Conservation (phyloP, 2,797 vertebrate species). For the Cirrhinus molitorella region DNA sequence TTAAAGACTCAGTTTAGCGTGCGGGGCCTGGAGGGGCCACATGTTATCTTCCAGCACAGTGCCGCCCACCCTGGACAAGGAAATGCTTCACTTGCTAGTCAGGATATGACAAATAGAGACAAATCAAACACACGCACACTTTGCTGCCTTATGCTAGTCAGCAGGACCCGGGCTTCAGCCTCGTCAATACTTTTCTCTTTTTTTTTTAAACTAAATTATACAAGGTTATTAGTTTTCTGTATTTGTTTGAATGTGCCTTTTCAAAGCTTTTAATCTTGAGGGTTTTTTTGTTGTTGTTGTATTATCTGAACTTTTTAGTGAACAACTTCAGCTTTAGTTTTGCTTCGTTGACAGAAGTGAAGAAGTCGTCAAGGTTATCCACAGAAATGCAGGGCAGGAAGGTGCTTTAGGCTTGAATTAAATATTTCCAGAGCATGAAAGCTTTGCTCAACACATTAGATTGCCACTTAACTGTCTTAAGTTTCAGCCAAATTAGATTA, state of each 20-base stretch:
- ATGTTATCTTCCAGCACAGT: slow-evolving; percentile 77
- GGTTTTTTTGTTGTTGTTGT: background rate
- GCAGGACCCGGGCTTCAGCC: slow-evolving; percentile 30
- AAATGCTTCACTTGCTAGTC: slow-evolving; percentile 39
- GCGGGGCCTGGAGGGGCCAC: slow-evolving; percentile 73
- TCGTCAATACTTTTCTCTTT: slow-evolving; percentile 3
- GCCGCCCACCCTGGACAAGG: slow-evolving; percentile 59
- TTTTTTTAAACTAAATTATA: background rate
- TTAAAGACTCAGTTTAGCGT: slow-evolving; percentile 64
- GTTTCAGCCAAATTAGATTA: slow-evolving; percentile 81
- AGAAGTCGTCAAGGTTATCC: slow-evolving; percentile 66
- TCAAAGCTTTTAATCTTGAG: background rate
- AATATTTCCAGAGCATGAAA: slow-evolving; percentile 69
- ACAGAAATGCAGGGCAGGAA: slow-evolving; percentile 70
- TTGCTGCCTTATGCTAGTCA: background rate
- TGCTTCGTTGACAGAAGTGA: slow-evolving; percentile 30
- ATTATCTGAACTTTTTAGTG: slow-evolving; percentile 25
- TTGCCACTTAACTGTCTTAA: slow-evolving; percentile 80
- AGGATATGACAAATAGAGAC: slow-evolving; percentile 35
- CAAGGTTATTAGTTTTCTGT: slow-evolving; percentile 22
- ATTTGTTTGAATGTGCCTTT: slow-evolving; percentile 22
- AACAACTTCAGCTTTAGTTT: slow-evolving; percentile 34
- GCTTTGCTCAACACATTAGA: slow-evolving; percentile 77
- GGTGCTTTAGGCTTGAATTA: slow-evolving; percentile 74
- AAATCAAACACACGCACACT: slow-evolving; percentile 6